Base-by-base conservation (phyloP, 37 sponge, comb jelly and placozoan genomes). In the Tethya wilhelma region DNA sequence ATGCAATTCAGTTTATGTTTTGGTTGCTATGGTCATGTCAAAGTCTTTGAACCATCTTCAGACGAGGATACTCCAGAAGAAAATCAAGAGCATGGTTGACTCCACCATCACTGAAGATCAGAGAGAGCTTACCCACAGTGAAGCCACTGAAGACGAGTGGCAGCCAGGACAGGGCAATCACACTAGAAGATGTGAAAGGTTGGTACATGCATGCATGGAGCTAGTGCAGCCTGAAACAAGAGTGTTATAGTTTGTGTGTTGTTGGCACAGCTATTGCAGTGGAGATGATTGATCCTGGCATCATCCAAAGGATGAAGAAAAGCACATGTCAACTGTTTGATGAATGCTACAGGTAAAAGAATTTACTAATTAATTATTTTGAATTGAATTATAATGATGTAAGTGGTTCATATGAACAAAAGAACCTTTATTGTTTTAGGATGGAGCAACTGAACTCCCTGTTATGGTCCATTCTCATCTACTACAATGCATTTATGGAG, bases 131-230 rank as follows among this genome's bases (percentile, higher is more conserved):
- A n/a, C n/a, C n/a, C n/a, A n/a, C n/a, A n/a, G n/a, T n/a, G n/a
- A n/a, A n/a, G n/a, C 62, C 62, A 59, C 62, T 59, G 20, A 5
- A 29, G 20, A 59, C 28, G 20, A 38, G 36, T n/a, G 22, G 38
- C 42, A 38, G 42, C 6, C 41, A 25, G n/a, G 69, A 68, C 56
- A 71, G 46, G 22, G 41, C 30, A 34, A 80, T 89, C 43, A 72
- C 79, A 56, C 37, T 89, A 46, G 72, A 84, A 32, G 74, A 89
- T 33, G 74, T 89, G 9, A 89, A 89, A 74, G 58, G 89, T 89
- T 55, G 11, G 44, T 34, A 31, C 17, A 67, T 8, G 2, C 38
- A 46, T 8, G n/a, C 43, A 14, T 49, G n/a, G 25, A 3, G 19
- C 29, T 26, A 53, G 7, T 38, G 19, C 11, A 22, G 22, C 1